Percentiles rank a stretch among this genome's conserved stretches.
Evolutionary conservation across 2,888 invertebrate species (phyloP).

Genomic region (Ochropleura plecta): DNA sequence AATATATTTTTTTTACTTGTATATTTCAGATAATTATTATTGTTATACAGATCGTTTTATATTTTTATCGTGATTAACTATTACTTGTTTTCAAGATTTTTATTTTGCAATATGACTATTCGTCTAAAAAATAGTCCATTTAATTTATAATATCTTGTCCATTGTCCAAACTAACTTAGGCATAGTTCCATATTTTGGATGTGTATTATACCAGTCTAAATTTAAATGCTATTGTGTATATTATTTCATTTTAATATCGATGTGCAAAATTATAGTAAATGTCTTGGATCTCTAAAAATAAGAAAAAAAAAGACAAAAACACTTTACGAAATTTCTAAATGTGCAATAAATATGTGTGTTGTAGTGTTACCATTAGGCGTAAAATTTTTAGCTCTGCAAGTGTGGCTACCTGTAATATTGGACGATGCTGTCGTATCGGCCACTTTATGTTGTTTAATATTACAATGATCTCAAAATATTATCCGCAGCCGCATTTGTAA

Average conservation of each 20-base stretch:
- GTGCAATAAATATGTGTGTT: conserved; percentile 91
- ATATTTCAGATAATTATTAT: conserved; percentile 89
- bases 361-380: conserved; percentile 91
- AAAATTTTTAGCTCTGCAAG: conserved; percentile 84
- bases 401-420: conserved; percentile 75
- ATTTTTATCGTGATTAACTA: conserved; percentile 86
- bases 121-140: conserved; percentile 84
- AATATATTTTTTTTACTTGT: conserved; percentile 89
- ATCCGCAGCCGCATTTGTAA: conserved; percentile 82
- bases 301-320: conserved; percentile 90
- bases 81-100: conserved; percentile 82
- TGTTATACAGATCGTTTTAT: conserved; percentile 88
- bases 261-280: conserved; percentile 91
- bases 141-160: conserved; percentile 86
- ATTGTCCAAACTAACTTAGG: conserved; percentile 89
- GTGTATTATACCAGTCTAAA: conserved; percentile 89
- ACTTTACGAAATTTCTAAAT: conserved; percentile 91
- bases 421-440: conserved; percentile 70
- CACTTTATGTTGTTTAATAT: conserved; percentile 77
- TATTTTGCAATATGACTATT: conserved; percentile 76
- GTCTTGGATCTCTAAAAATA: conserved; percentile 91
- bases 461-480: conserved; percentile 85
- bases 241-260: conserved; percentile 88
- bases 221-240: conserved; percentile 89
- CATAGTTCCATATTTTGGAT: conserved; percentile 90